Percentiles rank a stretch among this genome's conserved stretches.
These are phyloP conservation scores for Phorcus lineatus DNA, from an alignment of 2,888 invertebrate genomes.

Conservation along the genomic window DNA sequence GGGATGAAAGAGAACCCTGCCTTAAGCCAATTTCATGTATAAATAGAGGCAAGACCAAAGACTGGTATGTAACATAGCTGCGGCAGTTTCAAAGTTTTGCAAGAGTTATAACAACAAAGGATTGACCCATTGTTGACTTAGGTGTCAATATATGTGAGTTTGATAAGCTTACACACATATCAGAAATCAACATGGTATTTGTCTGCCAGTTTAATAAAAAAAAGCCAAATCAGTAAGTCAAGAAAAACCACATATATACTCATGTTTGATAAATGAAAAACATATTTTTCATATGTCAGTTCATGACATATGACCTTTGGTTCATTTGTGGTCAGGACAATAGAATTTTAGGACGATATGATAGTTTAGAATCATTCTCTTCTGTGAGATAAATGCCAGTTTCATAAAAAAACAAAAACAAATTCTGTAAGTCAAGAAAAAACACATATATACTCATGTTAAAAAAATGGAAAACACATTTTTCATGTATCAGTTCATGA, in stretches of 20 bases:
- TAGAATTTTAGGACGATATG: too few relatives aligned
- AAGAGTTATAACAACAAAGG: background rate
- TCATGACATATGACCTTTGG: background rate
- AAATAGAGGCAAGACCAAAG: background rate
- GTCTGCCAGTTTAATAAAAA: too few relatives aligned
- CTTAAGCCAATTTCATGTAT: background rate
- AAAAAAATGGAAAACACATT: background rate
- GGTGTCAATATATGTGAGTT: background rate
- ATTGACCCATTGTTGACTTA: background rate
- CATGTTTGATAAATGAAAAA: background rate
- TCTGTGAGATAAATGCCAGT: too few relatives aligned
- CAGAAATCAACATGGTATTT: too few relatives aligned
- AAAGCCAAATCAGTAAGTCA: too few relatives aligned
- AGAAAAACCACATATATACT: too few relatives aligned
- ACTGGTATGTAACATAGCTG: background rate
- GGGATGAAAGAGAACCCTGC: conserved; percentile 16
- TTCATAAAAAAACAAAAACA: too few relatives aligned
- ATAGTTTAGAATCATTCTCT: too few relatives aligned
- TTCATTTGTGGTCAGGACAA: too few relatives aligned
- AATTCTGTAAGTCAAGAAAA: too few relatives aligned
- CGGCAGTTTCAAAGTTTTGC: background rate
- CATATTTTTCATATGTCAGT: background rate
- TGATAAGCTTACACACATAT: background rate
- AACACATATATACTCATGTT: too few relatives aligned
- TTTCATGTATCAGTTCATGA: background rate